Percentiles rank a stretch among this genome's conserved stretches.
These are phyloP conservation scores for Cladopsammia gracilis DNA, from an alignment of 64 coral and sea anemone genomes.

Conservation along the genomic window DNA sequence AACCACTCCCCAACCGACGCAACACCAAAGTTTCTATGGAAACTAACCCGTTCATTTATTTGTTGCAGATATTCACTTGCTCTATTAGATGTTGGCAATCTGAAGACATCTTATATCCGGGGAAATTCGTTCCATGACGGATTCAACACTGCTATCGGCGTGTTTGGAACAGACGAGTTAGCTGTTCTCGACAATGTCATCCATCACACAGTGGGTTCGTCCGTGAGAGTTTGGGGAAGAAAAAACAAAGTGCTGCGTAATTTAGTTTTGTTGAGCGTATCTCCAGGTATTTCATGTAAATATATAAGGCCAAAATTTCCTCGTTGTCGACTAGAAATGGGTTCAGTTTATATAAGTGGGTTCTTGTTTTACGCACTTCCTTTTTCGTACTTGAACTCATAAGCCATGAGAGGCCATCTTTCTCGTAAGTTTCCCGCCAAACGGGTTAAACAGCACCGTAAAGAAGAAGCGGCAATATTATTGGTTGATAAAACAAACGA, in stretches of 20 bases:
- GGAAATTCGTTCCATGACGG: conserved; percentile 78
- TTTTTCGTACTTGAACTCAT: too few relatives aligned
- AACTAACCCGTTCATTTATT: not conserved
- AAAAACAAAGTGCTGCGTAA: conserved; percentile 63
- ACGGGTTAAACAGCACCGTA: too few relatives aligned
- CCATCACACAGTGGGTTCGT: conserved; percentile 64
- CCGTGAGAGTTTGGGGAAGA: conserved; percentile 56
- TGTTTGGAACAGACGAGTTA: conserved; percentile 66
- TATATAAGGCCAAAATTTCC: too few relatives aligned
- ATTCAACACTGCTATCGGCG: conserved; percentile 74
- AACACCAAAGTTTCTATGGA: too few relatives aligned
- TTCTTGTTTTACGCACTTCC: too few relatives aligned
- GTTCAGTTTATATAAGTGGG: too few relatives aligned
- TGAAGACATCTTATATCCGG: conserved; percentile 64
- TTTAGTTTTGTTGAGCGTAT: conserved; percentile 66
- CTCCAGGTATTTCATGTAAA: conserved; percentile 51
- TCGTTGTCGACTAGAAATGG: too few relatives aligned
- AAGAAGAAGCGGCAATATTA: too few relatives aligned
- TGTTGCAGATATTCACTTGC: conserved; percentile 55
- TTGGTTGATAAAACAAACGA: too few relatives aligned
- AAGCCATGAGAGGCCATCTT: too few relatives aligned
- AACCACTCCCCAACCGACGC: too few relatives aligned
- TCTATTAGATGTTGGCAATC: conserved; percentile 41
- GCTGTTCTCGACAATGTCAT: conserved; percentile 71
- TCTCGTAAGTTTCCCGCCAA: too few relatives aligned